Percentiles rank a stretch among this genome's conserved stretches.
Conservation (phyloP, 2,113 vertebrate genomes). For the Myiozetetes cayanensis region DNA sequence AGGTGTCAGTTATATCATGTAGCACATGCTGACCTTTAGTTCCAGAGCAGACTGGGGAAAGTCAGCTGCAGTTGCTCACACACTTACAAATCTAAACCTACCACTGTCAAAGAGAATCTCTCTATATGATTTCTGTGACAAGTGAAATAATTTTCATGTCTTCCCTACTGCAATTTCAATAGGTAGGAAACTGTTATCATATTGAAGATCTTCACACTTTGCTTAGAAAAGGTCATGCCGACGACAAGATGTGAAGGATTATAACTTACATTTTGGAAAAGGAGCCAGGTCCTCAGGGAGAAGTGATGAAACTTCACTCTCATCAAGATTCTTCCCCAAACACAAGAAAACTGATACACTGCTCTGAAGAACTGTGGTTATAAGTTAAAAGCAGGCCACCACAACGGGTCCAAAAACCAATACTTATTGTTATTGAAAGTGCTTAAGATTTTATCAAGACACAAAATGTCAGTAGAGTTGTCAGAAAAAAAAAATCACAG, state of each 20-base stretch:
- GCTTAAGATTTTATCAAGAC: not conserved
- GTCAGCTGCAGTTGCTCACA: not conserved
- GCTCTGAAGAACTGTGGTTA: not conserved
- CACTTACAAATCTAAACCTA: not conserved
- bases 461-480: not conserved
- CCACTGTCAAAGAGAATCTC: not conserved
- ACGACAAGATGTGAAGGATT: not conserved
- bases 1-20: not conserved
- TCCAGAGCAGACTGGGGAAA: not conserved
- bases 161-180: not conserved
- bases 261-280: not conserved
- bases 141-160: not conserved
- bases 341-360: not conserved
- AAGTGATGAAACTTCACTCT: not conserved
- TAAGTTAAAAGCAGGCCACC: not conserved
- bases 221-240: not conserved
- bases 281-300: not conserved
- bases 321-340: not conserved
- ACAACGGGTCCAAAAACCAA: not conserved
- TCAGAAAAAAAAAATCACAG: not conserved
- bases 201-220: slow-evolving; percentile 26
- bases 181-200: not conserved
- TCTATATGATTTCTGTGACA: not conserved
- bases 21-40: not conserved
- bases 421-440: not conserved